Evolutionary conservation across 2,888 invertebrate species (phyloP), one percentile per base, ranked within the genome.

Genomic region (Chloromyia formosa): DNA sequence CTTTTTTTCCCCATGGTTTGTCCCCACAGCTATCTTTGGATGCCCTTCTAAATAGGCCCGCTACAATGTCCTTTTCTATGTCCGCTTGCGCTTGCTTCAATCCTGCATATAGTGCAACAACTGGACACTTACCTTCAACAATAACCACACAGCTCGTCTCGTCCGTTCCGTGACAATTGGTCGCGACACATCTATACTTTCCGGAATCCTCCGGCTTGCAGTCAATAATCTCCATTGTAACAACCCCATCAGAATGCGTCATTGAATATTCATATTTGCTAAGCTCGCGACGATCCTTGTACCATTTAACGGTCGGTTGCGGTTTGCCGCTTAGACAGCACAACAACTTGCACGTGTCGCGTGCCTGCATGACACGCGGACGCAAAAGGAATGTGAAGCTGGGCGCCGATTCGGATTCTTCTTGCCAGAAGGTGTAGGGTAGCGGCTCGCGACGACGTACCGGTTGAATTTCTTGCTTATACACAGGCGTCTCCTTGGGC

Each of bases 341-440:
- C 62, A 98, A 91, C 78, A 99, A 90, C 88, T 99, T 99, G 89
- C 98, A 98, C 75, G 96, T 96, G 84, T 95, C 94, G 78, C 97
- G 92, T 82, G 89, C 91, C 88, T 99, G 99, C 91, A 99, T 98
- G 81, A 98, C 95, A 84, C 99, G 94, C 83, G 98, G 98, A 86
- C 99, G 92, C 80, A 99, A 91, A 82, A 96, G 93, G 95, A 99
- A 99, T 82, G 97, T 97, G 89, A 99, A 99, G 83, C 91, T 93
- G 77, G 99, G 99, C 77, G 95, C 95, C 81, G 93, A 92, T 87
- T 96, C 96, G 84, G 93, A 93, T 81, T 94, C 94, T 85, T 97
- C 96, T 86, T 94, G 93, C 94, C 96, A 96, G 88, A 94, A 92
- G 77, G 92, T 93, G 86, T 94, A 95, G 1, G 93, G 93, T 35